phyloP scores from a whole-genome alignment of 2,888 invertebrate species.

The Chesias legatella region DNA sequence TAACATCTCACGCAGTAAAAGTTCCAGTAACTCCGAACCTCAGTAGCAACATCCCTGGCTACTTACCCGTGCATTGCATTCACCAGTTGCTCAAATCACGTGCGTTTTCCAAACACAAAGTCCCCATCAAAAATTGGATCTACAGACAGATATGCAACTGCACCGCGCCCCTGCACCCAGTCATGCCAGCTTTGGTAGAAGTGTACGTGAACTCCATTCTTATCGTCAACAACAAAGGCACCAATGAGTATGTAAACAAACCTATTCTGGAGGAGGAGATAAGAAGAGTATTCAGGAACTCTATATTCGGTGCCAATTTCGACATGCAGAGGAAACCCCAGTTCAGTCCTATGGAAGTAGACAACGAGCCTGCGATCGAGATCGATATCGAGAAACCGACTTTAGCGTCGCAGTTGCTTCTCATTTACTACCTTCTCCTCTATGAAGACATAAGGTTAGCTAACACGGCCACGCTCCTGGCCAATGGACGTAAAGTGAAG shows the following conservation, averaged over 20 bases:
- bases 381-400: constrained; percentile 82
- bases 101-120: constrained; percentile 97
- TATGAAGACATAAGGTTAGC: constrained; percentile 94
- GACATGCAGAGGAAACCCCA: constrained; percentile 76
- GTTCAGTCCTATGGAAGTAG: constrained; percentile 77
- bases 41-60: constrained; percentile 93
- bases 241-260: constrained; percentile 91
- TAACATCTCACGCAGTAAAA: constrained; percentile 96
- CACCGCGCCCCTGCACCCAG: constrained; percentile 94
- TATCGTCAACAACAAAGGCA: constrained; percentile 82
- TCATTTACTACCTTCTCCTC: constrained; percentile 94
- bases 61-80: constrained; percentile 97
- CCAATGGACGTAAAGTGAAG: constrained; percentile 87
- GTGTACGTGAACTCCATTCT: constrained; percentile 96
- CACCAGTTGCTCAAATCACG: constrained; percentile 96
- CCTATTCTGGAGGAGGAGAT: constrained; percentile 95
- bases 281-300: constrained; percentile 88
- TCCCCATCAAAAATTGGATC: constrained; percentile 98
- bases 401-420: constrained; percentile 91
- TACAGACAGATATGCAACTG: constrained; percentile 95
- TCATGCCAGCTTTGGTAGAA: constrained; percentile 95
- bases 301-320: constrained; percentile 87
- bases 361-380: constrained; percentile 75
- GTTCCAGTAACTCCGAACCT: constrained; percentile 95
- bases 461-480: constrained; percentile 83